Evolutionary conservation across 2,888 invertebrate genomes (phyloP).

Genomic region (Andrena hattorfiana): DNA sequence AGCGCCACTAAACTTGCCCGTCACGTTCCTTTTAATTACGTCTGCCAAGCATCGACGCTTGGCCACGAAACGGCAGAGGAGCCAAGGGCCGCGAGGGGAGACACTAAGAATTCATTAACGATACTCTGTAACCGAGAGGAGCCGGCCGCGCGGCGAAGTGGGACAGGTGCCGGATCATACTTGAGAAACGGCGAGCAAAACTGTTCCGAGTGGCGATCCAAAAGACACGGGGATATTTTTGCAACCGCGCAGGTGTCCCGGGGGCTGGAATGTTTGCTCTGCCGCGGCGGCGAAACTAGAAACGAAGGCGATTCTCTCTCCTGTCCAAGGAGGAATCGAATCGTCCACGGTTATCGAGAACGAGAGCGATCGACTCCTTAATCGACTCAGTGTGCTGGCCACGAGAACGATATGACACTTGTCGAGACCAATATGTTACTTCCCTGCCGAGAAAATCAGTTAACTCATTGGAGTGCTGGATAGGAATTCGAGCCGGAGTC

Average conservation of each 20-base stretch:
- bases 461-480: too few relatives aligned
- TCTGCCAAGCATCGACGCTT: conserved; percentile 58
- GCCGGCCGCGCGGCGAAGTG: conserved; percentile 45
- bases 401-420: too few relatives aligned
- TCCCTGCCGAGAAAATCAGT: too few relatives aligned
- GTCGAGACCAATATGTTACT: too few relatives aligned
- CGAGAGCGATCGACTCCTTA: conserved; percentile 3
- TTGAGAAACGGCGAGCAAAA: conserved; percentile 20
- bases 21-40: conserved; percentile 72
- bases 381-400: neutral
- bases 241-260: conserved; percentile 30
- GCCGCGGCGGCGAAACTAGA: neutral
- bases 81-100: conserved; percentile 7
- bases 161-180: conserved; percentile 60
- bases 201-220: conserved; percentile 5
- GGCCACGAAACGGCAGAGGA: conserved; percentile 55
- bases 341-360: neutral
- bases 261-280: neutral
- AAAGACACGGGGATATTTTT: conserved; percentile 16
- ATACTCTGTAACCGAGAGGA: conserved; percentile 53
- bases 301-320: neutral
- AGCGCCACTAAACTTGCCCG: conserved; percentile 68
- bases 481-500: neutral
- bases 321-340: neutral
- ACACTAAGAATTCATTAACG: conserved; percentile 63